Evolutionary conservation across 2,113 vertebrate species (phyloP).

Genomic region (Pithys albifrons): DNA sequence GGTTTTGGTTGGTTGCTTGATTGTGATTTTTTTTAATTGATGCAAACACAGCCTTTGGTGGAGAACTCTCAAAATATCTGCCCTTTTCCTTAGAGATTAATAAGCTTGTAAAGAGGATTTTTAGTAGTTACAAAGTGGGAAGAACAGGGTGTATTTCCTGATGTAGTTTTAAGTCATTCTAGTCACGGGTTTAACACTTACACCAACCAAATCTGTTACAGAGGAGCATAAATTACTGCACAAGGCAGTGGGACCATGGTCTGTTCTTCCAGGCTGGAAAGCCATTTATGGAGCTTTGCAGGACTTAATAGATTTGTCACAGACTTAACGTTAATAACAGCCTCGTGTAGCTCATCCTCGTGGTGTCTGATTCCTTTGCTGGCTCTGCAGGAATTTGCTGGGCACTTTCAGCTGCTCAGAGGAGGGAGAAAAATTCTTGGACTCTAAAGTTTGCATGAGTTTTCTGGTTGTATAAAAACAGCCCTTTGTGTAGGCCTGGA

Average conservation of each 20-base stretch:
- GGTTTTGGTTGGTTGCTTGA: background rate
- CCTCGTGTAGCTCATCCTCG: background rate
- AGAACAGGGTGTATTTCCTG: background rate
- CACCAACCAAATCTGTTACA: background rate
- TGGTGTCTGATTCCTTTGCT: background rate
- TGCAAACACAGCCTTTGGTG: background rate
- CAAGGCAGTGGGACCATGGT: background rate
- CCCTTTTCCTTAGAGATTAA: background rate
- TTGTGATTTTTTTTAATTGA: background rate
- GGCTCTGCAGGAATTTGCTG: background rate
- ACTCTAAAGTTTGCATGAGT: accelerated
- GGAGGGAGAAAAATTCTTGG: background rate
- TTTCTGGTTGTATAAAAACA: background rate
- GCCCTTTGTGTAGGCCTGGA: background rate
- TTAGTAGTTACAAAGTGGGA: background rate
- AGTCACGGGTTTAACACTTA: background rate
- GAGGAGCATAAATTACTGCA: background rate
- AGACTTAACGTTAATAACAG: background rate
- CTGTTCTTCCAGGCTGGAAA: background rate
- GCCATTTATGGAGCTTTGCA: background rate
- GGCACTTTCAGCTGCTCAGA: background rate
- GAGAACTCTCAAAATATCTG: background rate
- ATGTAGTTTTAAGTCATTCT: background rate
- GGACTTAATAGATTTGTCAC: background rate
- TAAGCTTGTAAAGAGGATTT: background rate